A percentile compares a stretch with the other conserved stretches of the same genome.
phyloP scores from a whole-genome alignment of 2,797 vertebrate genomes.

The Percopsis omiscomaycus region DNA sequence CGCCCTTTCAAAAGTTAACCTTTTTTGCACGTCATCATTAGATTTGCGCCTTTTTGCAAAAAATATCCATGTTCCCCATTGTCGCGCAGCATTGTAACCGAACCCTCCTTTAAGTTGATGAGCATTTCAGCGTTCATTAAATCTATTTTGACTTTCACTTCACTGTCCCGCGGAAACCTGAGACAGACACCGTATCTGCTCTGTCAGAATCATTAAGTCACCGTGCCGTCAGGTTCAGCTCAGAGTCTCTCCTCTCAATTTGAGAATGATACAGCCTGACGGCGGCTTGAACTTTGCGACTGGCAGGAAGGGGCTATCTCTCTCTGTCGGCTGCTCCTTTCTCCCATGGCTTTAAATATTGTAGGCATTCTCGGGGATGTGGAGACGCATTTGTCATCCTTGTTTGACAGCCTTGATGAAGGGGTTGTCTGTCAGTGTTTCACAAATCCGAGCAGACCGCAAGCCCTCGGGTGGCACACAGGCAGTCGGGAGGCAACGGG shows the following conservation, averaged over 20 bases:
- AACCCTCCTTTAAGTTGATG: constrained; percentile 44
- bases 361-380: constrained; percentile 72
- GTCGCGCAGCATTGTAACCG: constrained; percentile 13
- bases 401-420: constrained; percentile 79
- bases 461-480: constrained; percentile 67
- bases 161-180: constrained; percentile 58
- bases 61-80: constrained; percentile 22
- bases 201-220: constrained; percentile 76
- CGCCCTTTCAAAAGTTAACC: too few species aligned
- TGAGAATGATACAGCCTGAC: constrained; percentile 73
- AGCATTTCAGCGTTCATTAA: constrained; percentile 48
- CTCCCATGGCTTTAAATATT: constrained; percentile 76
- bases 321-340: constrained; percentile 61
- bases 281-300: constrained; percentile 66
- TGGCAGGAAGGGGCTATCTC: constrained; percentile 60
- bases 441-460: constrained; percentile 73
- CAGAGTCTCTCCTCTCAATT: constrained; percentile 60
- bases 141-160: constrained; percentile 62
- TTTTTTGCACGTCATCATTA: too few species aligned
- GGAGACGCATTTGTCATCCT: constrained; percentile 77
- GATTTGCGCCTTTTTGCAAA: neutral
- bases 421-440: constrained; percentile 75
- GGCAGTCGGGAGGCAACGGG: constrained; percentile 51
- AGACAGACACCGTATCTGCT: constrained; percentile 69
- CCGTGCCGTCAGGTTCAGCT: constrained; percentile 64